Conservation (phyloP, 2,113 vertebrate genomes). For the Entelurus aequoreus region DNA sequence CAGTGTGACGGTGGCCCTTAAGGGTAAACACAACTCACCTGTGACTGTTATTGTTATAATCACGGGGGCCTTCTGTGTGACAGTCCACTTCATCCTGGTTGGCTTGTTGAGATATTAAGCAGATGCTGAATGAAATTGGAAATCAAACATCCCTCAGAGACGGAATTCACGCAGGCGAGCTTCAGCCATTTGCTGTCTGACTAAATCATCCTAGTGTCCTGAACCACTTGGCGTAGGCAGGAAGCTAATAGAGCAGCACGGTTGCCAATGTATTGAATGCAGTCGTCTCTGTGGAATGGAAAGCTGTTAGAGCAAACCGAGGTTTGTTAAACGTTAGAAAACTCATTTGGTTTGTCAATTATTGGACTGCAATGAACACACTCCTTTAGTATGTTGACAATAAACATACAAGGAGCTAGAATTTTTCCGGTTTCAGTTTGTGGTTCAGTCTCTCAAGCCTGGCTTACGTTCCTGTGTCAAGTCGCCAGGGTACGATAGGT, state of each 20-base stretch:
- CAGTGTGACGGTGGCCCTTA: constrained; percentile 20
- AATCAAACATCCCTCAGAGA: constrained; percentile 44
- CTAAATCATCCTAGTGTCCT: constrained; percentile 33
- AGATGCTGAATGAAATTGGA: constrained; percentile 56
- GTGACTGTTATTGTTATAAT: constrained; percentile 57
- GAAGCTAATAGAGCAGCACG: constrained; percentile 19
- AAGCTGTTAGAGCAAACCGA: constrained; percentile 3
- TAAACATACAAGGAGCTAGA: constrained; percentile 18
- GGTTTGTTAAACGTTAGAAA: constrained; percentile 34
- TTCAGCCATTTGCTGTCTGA: constrained; percentile 25
- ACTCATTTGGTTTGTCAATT: constrained; percentile 39
- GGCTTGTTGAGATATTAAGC: constrained; percentile 58
- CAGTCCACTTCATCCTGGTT: constrained; percentile 56
- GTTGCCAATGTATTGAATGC: constrained; percentile 21
- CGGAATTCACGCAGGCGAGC: constrained; percentile 13
- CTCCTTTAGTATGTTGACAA: constrained; percentile 11
- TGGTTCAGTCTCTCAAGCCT: no score
- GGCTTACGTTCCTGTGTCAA: no score
- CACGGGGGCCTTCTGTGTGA: constrained; percentile 46
- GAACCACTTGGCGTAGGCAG: constrained; percentile 28
- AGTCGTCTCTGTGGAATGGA: neutral
- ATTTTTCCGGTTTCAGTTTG: no score
- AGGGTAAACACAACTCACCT: constrained; percentile 56
- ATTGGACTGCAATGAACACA: constrained; percentile 12
- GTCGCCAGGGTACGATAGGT: no score